Conservation (phyloP, 2,888 invertebrate species). For the Brachycybe producta region DNA sequence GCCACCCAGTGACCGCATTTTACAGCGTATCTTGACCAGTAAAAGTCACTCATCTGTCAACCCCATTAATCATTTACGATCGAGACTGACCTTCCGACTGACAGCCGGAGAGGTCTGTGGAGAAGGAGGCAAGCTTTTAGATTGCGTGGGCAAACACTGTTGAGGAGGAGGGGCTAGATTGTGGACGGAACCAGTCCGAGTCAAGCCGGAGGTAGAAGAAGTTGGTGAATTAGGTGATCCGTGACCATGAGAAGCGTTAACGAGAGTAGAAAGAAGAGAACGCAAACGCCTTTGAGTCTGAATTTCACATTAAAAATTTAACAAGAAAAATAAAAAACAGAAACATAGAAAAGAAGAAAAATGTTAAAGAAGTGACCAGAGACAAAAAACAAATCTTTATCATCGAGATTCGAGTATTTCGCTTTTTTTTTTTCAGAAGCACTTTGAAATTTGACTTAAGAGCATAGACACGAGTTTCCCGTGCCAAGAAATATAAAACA, state of each 20-base stretch:
- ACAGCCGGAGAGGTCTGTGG: conserved; percentile 33
- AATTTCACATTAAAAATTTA: conserved; percentile 1
- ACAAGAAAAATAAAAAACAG: conserved; percentile 2
- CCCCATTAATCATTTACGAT: too few relatives aligned
- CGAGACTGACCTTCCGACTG: conserved; percentile 44
- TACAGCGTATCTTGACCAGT: too few relatives aligned
- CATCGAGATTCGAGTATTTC: too few relatives aligned
- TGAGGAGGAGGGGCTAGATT: conserved; percentile 45
- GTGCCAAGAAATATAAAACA: too few relatives aligned
- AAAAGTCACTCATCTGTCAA: too few relatives aligned
- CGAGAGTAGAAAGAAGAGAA: conserved; percentile 26
- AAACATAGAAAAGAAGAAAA: conserved; percentile 3
- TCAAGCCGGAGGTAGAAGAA: conserved; percentile 38
- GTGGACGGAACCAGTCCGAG: conserved; percentile 57
- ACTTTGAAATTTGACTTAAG: too few relatives aligned
- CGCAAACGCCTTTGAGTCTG: conserved; percentile 13
- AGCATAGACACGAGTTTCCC: too few relatives aligned
- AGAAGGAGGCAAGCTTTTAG: conserved; percentile 31
- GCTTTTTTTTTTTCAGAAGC: too few relatives aligned
- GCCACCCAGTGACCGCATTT: too few relatives aligned
- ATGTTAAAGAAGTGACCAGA: too few relatives aligned
- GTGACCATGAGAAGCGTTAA: conserved; percentile 28
- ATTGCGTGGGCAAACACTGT: conserved; percentile 19
- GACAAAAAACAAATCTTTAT: too few relatives aligned
- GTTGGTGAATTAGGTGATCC: conserved; percentile 20